Base-by-base conservation (phyloP, 1,140 invertebrate species). In the Coboldia fuscipes region DNA sequence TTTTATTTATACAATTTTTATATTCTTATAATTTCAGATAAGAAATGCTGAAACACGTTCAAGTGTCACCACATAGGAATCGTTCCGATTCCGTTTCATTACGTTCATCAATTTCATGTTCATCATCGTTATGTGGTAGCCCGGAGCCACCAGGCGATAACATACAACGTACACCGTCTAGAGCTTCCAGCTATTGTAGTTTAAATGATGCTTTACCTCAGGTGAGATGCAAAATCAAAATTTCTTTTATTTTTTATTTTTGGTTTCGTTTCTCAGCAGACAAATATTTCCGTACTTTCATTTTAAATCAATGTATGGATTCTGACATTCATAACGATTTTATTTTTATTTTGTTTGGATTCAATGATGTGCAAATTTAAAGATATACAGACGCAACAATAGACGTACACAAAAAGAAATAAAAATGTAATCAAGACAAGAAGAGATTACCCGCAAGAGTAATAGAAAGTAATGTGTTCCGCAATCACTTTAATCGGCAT, bases 31-130 rank as follows among this genome's bases (percentile, higher is more conserved):
- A n/a, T n/a, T n/a, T n/a, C n/a, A n/a, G n/a, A n/a, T n/a, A n/a
- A 10, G 59, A 66, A 57, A 86, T 86, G 81, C 63, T 84, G 65
- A 84, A 84, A 61, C 80, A 84, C 75, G 80, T 86, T 56, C 78
- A 80, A 57, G 68, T 82, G 52, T 80, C 78, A 41, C 78, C 79
- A 39, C 72, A 77, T 59, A 65, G 76, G 52, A 72, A 70, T 41
- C 70, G 75, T 48, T 70, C 76, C 32, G 80, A 85, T 59, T 80
- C 77, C 37, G 66, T 83, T 35, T 81, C 76, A 41, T 61, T 84
- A 22, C 70, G 75, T 45, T 83, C 78, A 17, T 76, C 72, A 24
- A 65, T 71, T 21, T 72, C 68, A 42, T 62, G 65, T 45, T 61
- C 51, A 32, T 51, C 47, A 12, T 54, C 52, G 30, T 50, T 54